Evolutionary conservation across 2,888 invertebrate species (phyloP).

Genomic region (Torymus texanus): DNA sequence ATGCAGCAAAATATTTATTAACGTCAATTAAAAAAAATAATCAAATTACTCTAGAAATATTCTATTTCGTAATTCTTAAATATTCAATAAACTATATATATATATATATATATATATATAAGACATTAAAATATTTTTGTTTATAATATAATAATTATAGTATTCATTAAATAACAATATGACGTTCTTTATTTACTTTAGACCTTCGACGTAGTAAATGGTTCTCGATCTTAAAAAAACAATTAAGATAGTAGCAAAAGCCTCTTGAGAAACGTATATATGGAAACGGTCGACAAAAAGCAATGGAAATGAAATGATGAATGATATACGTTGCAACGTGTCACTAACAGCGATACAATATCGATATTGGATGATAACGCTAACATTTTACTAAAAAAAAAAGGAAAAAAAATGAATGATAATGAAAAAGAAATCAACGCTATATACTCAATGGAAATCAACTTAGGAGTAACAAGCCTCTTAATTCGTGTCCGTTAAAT

Average conservation of each 20-base stretch:
- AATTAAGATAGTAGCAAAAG: slow-evolving; percentile 33
- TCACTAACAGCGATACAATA: slow-evolving; percentile 54
- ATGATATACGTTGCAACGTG: slow-evolving; percentile 35
- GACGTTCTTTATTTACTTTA: too few species aligned
- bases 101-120: too few species aligned
- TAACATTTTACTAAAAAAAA: slow-evolving; percentile 39
- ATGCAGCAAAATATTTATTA: not conserved
- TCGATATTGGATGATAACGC: slow-evolving; percentile 44
- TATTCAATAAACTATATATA: too few species aligned
- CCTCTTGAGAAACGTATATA: slow-evolving; percentile 27
- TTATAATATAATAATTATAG: too few species aligned
- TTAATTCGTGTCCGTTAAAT: slow-evolving; percentile 6
- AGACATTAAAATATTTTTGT: too few species aligned
- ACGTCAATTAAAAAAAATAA: not conserved
- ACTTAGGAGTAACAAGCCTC: slow-evolving; percentile 38
- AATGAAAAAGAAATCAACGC: slow-evolving; percentile 1
- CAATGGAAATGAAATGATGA: slow-evolving; percentile 47
- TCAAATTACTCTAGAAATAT: too few species aligned
- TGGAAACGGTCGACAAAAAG: slow-evolving; percentile 47
- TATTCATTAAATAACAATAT: too few species aligned
- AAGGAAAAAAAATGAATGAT: slow-evolving; percentile 38
- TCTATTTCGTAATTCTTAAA: too few species aligned
- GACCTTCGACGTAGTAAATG: not conserved
- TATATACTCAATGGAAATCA: slow-evolving; percentile 29
- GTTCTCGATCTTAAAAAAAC: slow-evolving; percentile 1